Evolutionary conservation across 2,113 vertebrate genomes (phyloP), one percentile per base, ranked within the genome.

Genomic region (Spermophilus dauricus): DNA sequence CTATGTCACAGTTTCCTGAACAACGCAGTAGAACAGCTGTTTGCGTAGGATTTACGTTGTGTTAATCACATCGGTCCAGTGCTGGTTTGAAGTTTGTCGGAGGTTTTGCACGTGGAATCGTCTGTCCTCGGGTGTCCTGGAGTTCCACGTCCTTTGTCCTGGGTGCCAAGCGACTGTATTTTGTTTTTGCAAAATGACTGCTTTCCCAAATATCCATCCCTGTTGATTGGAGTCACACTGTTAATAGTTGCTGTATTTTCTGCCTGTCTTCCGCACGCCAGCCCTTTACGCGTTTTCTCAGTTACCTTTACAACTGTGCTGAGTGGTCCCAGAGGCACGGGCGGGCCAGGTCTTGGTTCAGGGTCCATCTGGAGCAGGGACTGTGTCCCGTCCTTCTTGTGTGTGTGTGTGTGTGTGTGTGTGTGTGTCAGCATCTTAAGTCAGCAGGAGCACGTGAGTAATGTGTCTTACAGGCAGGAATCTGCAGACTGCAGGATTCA

Each of bases 361-460:
- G 42, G 67, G 48, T 70, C 76, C 28, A 61, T 77, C 22, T 32
- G 61, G 14, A 30, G 32, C 24, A 45, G 42, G 32, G 42, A 8
- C 14, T 28, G 10, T 76, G 12, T 56, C 42, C 14, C 22, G 2
- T 37, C 3, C 28, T 32, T 34, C 22, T n/a, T 30, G 45, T 11
- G 8, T 51, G 48, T 51, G 8, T 51, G 48, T 51, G 12, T 8
- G 7, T 26, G n/a, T 30, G 45, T 11, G 8, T 51, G 48, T 51
- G 8, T 51, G 48, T 51, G 12, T 8, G 7, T 26, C 22, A 4
- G 61, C 42, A 2, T 28, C 16, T 26, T 2, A 16, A 30, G 17
- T 14, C 6, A 17, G n/a, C 61, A 53, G 8, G 26, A 34, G 18
- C 20, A 0, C 12, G 3, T 0, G 7, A 1, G 45, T 14, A 26